Evolutionary conservation across 2,888 invertebrate species (phyloP).

Genomic region (Platerodrilus igneus): DNA sequence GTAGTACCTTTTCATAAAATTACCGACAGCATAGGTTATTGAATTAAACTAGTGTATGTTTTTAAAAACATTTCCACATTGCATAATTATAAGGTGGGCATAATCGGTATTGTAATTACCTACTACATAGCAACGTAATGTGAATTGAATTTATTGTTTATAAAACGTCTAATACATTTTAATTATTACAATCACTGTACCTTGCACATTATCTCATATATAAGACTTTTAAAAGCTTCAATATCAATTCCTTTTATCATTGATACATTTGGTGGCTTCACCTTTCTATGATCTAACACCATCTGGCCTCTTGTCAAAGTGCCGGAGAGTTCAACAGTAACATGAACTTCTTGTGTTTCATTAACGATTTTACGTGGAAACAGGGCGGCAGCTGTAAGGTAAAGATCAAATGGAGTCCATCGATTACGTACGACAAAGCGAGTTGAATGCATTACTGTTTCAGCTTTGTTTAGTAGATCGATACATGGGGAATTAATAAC

Average conservation of each 20-base stretch:
- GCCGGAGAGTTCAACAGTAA: slow-evolving; percentile 58
- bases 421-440: slow-evolving; percentile 6
- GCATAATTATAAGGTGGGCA: too few relatives aligned
- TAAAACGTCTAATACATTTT: too few relatives aligned
- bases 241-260: slow-evolving; percentile 49
- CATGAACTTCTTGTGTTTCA: slow-evolving; percentile 40
- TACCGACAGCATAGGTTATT: too few relatives aligned
- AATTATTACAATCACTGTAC: too few relatives aligned
- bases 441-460: slow-evolving; percentile 36
- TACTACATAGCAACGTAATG: too few relatives aligned
- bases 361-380: slow-evolving; percentile 41
- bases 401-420: slow-evolving; percentile 52
- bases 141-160: too few relatives aligned
- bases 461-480: slow-evolving; percentile 52
- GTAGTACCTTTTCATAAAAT: too few relatives aligned
- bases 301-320: slow-evolving; percentile 59
- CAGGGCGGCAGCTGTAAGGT: slow-evolving; percentile 50
- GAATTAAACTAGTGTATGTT: too few relatives aligned
- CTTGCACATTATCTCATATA: too few relatives aligned
- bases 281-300: slow-evolving; percentile 54
- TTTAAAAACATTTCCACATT: too few relatives aligned
- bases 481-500: slow-evolving; percentile 43
- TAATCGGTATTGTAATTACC: too few relatives aligned
- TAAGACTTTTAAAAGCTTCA: too few relatives aligned
- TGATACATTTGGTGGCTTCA: slow-evolving; percentile 44